Evolutionary conservation across 2,797 vertebrate genomes (phyloP).

Genomic region (Siniperca undulata): DNA sequence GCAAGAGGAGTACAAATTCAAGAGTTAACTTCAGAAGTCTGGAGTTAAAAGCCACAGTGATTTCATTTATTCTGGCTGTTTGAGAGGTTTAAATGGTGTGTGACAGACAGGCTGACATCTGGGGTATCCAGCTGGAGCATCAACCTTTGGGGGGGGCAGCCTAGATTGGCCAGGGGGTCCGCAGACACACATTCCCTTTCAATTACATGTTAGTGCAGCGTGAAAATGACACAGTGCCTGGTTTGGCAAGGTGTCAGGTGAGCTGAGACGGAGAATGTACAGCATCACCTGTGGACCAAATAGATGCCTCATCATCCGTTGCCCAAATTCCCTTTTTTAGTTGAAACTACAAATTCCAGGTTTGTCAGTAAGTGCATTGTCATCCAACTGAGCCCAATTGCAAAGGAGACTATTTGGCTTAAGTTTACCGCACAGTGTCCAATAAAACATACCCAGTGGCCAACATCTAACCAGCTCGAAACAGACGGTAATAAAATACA

Average conservation of each 20-base stretch:
- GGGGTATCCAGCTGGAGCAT: constrained; percentile 30
- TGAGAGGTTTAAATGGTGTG: constrained; percentile 34
- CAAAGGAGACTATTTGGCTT: constrained; percentile 38
- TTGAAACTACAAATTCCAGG: not conserved
- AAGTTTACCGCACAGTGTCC: constrained; percentile 31
- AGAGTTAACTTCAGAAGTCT: constrained; percentile 43
- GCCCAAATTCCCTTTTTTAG: not conserved
- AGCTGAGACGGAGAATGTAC: constrained; percentile 33
- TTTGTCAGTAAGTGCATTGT: constrained; percentile 24
- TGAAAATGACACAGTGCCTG: constrained; percentile 43
- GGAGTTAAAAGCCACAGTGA: constrained; percentile 21
- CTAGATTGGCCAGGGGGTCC: constrained; percentile 2
- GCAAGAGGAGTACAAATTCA: constrained; percentile 47
- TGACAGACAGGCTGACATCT: constrained; percentile 44
- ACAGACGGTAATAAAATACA: constrained; percentile 68
- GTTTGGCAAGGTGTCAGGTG: constrained; percentile 44
- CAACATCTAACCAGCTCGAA: constrained; percentile 58
- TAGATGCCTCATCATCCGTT: constrained; percentile 5
- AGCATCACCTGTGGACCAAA: constrained; percentile 33
- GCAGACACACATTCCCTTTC: constrained; percentile 47
- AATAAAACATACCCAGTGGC: constrained; percentile 62
- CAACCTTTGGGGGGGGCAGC: not conserved
- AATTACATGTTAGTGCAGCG: constrained; percentile 42
- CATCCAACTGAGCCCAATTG: constrained; percentile 22
- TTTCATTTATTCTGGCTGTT: constrained; percentile 26